These are phyloP conservation scores for Auanema sp. DNA, from an alignment of 2,888 invertebrate genomes.

Conservation along the genomic window DNA sequence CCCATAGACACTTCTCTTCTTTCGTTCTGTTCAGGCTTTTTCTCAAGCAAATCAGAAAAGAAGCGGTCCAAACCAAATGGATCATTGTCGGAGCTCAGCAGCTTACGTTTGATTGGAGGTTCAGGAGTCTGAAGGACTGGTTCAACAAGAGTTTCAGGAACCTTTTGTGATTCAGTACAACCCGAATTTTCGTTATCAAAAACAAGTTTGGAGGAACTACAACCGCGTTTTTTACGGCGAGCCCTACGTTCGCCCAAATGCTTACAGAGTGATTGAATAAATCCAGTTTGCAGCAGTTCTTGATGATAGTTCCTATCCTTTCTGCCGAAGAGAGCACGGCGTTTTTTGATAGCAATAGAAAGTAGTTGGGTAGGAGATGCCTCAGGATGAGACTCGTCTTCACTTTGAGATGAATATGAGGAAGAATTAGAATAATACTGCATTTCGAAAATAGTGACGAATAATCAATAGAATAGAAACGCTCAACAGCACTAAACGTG, in stretches of 20 bases:
- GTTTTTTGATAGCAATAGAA: conserved; percentile 49
- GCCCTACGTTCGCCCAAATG: conserved; percentile 53
- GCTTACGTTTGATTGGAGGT: conserved; percentile 21
- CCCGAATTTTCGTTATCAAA: conserved; percentile 6
- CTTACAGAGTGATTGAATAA: conserved; percentile 55
- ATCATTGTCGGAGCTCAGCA: conserved; percentile 29
- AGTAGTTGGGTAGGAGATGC: conserved; percentile 44
- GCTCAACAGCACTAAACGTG: too few relatives aligned
- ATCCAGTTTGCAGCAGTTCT: conserved; percentile 49
- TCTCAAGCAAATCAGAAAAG: conserved; percentile 28
- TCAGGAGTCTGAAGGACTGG: conserved; percentile 25
- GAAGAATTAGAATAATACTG: too few relatives aligned
- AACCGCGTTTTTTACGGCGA: conserved; percentile 36
- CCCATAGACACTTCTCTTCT: too few relatives aligned
- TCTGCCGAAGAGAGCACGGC: conserved; percentile 30
- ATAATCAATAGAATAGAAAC: too few relatives aligned
- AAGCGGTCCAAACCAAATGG: conserved; percentile 46
- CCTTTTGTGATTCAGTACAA: conserved; percentile 2
- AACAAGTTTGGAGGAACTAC: conserved; percentile 18
- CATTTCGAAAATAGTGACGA: too few relatives aligned
- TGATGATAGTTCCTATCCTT: conserved; percentile 44
- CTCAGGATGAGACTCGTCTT: conserved; percentile 22
- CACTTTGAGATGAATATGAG: conserved; percentile 25
- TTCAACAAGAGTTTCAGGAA: conserved; percentile 20
- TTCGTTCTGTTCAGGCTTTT: too few relatives aligned